Evolutionary conservation across 2,797 vertebrate genomes (phyloP).

Genomic region (Pelochelys cantorii): DNA sequence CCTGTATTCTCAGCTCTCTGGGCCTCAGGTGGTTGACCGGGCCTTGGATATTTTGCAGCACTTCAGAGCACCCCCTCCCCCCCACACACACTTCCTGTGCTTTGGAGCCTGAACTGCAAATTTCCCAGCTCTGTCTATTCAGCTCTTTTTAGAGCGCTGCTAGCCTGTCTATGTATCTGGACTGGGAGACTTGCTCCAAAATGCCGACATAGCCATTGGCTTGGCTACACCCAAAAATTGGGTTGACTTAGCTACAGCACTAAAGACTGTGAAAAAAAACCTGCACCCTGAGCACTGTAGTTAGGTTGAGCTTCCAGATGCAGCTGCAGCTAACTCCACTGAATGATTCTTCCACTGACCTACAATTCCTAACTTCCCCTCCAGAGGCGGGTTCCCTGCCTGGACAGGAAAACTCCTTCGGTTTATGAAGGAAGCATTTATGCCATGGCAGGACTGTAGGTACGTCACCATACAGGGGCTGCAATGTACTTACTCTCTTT

Average conservation of each 20-base stretch:
- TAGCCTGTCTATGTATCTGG: not conserved
- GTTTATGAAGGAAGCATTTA: not conserved
- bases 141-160: not conserved
- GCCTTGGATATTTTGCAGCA: not conserved
- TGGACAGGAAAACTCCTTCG: fast-evolving
- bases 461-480: too few species aligned
- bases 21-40: not conserved
- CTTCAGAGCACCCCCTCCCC: not conserved
- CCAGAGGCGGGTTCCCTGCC: not conserved
- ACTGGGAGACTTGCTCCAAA: not conserved
- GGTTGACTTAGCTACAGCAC: not conserved
- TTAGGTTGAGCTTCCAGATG: not conserved
- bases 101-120: not conserved
- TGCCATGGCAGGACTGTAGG: not conserved
- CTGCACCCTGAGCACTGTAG: not conserved
- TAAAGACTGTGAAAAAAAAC: not conserved
- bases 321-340: not conserved
- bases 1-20: not conserved
- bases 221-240: not conserved
- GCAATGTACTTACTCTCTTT: not conserved
- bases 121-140: not conserved
- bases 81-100: too few species aligned
- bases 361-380: too few species aligned
- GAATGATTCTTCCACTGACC: not conserved
- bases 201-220: not conserved